Evolutionary conservation across 1,140 invertebrate species (phyloP).

Genomic region (Delia radicum): DNA sequence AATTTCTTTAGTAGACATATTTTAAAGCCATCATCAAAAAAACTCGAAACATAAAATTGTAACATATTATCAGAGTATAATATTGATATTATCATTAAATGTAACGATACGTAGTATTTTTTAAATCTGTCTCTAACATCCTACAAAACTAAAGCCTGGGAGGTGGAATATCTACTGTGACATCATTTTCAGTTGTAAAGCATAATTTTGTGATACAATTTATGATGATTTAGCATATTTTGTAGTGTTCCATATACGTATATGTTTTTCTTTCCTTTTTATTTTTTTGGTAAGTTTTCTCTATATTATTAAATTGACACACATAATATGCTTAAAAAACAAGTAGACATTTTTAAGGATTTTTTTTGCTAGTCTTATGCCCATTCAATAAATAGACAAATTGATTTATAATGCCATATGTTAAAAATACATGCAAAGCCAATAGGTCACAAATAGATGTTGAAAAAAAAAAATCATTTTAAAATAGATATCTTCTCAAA

Average conservation of each 20-base stretch:
- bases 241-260: neutral
- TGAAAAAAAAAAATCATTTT: neutral
- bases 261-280: neutral
- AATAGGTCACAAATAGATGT: neutral
- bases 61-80: neutral
- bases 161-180: neutral
- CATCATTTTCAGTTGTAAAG: neutral
- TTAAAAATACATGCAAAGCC: constrained; percentile 5
- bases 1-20: neutral
- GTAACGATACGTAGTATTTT: neutral
- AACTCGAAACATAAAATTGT: neutral
- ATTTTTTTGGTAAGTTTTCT: neutral
- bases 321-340: neutral
- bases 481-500: neutral
- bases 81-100: neutral
- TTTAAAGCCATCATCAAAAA: neutral
- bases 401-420: constrained; percentile 18
- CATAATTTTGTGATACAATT: neutral
- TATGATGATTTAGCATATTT: constrained; percentile 18
- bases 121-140: no score
- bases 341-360: constrained; percentile 13
- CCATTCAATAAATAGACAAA: constrained; percentile 7
- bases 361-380: neutral
- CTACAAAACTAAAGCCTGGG: no score
- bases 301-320: constrained; percentile 17